These are phyloP conservation scores for Ginglymostoma cirratum DNA, from an alignment of 2,113 vertebrate genomes.

Conservation along the genomic window DNA sequence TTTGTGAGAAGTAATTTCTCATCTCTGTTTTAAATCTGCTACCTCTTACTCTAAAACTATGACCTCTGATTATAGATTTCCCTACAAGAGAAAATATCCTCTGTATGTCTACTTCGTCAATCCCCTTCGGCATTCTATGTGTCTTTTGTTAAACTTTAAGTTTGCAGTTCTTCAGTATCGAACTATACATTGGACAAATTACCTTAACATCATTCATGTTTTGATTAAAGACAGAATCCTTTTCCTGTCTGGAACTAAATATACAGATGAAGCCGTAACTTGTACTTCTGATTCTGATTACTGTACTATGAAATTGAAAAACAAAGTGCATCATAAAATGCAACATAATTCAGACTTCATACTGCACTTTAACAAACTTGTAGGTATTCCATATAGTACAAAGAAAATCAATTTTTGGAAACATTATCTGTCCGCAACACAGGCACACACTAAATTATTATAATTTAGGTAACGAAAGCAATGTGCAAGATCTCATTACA, in stretches of 20 bases:
- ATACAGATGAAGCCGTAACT: neutral
- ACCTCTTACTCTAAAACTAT: too few species aligned
- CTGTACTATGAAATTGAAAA: neutral
- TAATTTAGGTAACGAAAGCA: neutral
- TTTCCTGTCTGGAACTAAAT: neutral
- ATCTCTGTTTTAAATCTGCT: too few species aligned
- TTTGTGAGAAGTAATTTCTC: too few species aligned
- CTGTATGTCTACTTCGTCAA: too few species aligned
- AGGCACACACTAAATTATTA: neutral
- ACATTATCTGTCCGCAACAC: neutral
- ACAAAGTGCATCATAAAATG: neutral
- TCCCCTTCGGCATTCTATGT: too few species aligned
- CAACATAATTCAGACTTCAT: neutral
- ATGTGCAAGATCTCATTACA: neutral
- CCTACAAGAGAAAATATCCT: too few species aligned
- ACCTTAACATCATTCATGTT: neutral
- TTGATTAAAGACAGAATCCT: neutral
- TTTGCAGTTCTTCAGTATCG: neutral
- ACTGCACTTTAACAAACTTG: neutral
- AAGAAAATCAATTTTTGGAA: neutral
- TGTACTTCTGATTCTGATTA: neutral
- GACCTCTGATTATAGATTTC: too few species aligned
- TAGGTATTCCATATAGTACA: neutral
- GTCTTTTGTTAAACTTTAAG: neutral
- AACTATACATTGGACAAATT: neutral